phyloP scores from a whole-genome alignment of 2,113 vertebrate genomes.

The Rhinoptilus africanus region DNA sequence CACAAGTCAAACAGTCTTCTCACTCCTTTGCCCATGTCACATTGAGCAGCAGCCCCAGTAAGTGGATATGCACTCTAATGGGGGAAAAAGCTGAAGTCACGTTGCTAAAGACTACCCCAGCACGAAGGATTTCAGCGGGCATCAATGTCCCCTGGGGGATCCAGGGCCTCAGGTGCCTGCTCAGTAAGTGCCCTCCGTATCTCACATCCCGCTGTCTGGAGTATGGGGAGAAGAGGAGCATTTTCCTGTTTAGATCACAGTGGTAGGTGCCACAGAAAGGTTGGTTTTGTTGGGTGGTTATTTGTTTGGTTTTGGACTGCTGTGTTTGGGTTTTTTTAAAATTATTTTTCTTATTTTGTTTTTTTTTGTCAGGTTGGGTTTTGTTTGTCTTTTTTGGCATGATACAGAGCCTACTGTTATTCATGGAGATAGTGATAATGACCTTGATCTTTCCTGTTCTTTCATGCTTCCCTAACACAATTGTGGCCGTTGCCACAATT shows the following conservation, averaged over 20 bases:
- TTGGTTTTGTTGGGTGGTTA: too few species aligned
- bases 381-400: neutral
- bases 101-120: neutral
- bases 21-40: neutral
- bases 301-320: neutral
- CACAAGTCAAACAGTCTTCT: neutral
- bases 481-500: neutral
- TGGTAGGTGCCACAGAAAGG: neutral
- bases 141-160: fast-evolving
- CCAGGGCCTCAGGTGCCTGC: neutral
- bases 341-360: too few species aligned
- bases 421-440: neutral
- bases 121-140: neutral
- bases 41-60: fast-evolving
- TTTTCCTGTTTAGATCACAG: neutral
- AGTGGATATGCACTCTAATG: neutral
- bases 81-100: neutral
- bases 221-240: fast-evolving
- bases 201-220: neutral
- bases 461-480: neutral
- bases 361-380: neutral
- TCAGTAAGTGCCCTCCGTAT: fast-evolving
- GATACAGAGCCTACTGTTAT: neutral
- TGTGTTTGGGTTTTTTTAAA: too few species aligned
- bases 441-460: neutral